These are phyloP conservation scores for Phaethon lepturus DNA, from an alignment of 2,113 vertebrate species.

Conservation along the genomic window DNA sequence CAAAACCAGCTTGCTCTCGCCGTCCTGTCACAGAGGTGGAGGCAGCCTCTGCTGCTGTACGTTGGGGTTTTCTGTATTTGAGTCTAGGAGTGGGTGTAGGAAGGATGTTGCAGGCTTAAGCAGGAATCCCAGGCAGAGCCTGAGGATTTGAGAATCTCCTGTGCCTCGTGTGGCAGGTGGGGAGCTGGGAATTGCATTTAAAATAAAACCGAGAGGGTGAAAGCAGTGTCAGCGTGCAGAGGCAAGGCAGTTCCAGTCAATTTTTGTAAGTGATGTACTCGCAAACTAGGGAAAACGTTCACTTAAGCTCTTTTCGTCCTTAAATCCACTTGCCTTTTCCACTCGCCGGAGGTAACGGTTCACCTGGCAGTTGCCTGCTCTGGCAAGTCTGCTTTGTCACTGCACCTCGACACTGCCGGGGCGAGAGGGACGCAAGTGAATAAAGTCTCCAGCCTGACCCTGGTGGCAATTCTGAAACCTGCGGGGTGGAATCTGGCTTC, in stretches of 20 bases:
- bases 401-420: rapidly evolving
- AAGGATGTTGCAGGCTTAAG: neutral
- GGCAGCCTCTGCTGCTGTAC: neutral
- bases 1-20: neutral
- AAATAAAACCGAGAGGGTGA: neutral
- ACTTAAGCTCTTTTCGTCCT: neutral
- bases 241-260: rapidly evolving
- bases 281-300: neutral
- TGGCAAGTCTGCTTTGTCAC: neutral
- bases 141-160: neutral
- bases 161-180: neutral
- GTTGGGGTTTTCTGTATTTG: neutral
- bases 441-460: neutral
- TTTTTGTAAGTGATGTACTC: neutral
- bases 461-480: neutral
- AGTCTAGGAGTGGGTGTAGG: neutral
- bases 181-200: neutral
- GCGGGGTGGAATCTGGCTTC: neutral
- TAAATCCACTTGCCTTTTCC: neutral
- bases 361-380: neutral
- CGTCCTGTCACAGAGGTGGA: neutral
- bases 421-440: rapidly evolving
- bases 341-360: rapidly evolving
- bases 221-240: neutral
- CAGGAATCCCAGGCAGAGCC: neutral